Evolutionary conservation across 1,140 invertebrate species (phyloP).

Genomic region (Nautilus pompilius): DNA sequence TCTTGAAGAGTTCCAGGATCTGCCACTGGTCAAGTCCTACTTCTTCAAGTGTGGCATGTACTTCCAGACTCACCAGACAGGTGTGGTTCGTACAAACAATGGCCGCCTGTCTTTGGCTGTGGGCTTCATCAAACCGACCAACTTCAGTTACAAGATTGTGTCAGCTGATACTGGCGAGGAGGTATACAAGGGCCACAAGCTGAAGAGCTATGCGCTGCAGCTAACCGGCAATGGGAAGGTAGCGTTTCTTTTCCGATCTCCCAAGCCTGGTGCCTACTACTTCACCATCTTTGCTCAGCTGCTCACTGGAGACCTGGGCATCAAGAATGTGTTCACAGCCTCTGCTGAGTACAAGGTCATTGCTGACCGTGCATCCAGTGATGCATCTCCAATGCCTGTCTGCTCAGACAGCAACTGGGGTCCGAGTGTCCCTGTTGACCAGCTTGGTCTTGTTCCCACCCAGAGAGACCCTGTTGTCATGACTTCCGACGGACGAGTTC

Average conservation of each 20-base stretch:
- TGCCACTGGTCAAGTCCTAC: slow-evolving; percentile 55
- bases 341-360: slow-evolving; percentile 55
- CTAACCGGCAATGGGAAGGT: slow-evolving; percentile 48
- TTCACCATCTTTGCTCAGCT: slow-evolving; percentile 53
- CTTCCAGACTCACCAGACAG: slow-evolving; percentile 52
- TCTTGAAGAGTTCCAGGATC: slow-evolving; percentile 51
- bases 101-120: slow-evolving; percentile 48
- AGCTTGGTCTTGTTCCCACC: slow-evolving; percentile 47
- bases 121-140: slow-evolving; percentile 50
- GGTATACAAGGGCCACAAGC: slow-evolving; percentile 42
- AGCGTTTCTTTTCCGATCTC: slow-evolving; percentile 49
- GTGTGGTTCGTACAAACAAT: slow-evolving; percentile 45
- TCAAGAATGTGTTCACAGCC: slow-evolving; percentile 52
- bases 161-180: slow-evolving; percentile 46
- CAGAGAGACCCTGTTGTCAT: slow-evolving; percentile 38
- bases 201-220: slow-evolving; percentile 52
- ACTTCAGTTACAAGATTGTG: slow-evolving; percentile 54
- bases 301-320: slow-evolving; percentile 41
- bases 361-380: slow-evolving; percentile 35
- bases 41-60: slow-evolving; percentile 56
- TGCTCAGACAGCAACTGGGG: slow-evolving; percentile 56
- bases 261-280: slow-evolving; percentile 50
- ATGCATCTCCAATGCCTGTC: slow-evolving; percentile 46
- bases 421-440: slow-evolving; percentile 47
- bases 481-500: slow-evolving; percentile 30